Percentiles rank a stretch among this genome's conserved stretches.
phyloP scores from a whole-genome alignment of 2,113 vertebrate species.

The Amblyornis subalaris region DNA sequence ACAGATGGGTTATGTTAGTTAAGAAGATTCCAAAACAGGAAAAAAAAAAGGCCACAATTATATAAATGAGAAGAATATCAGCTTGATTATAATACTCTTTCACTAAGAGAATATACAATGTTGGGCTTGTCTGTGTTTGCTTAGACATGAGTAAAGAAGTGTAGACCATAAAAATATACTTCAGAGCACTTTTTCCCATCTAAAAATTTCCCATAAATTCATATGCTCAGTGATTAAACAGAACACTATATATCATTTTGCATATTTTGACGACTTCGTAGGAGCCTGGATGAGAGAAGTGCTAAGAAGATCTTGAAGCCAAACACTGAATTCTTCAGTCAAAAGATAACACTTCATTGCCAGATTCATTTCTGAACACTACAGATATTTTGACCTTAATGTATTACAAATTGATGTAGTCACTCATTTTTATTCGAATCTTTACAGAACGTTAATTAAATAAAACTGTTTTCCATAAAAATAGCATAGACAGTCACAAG shows the following conservation, averaged over 20 bases:
- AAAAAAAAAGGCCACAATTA: not conserved
- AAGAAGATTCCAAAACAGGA: constrained; percentile 29
- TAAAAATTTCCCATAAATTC: not conserved
- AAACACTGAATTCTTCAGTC: not conserved
- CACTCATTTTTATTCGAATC: not conserved
- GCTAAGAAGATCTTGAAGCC: not conserved
- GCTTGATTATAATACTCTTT: not conserved
- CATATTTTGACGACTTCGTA: not conserved
- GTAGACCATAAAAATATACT: not conserved
- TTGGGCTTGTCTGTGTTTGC: not conserved
- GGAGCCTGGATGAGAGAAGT: not conserved
- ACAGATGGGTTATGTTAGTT: constrained; percentile 56
- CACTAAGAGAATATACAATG: not conserved
- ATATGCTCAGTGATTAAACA: not conserved
- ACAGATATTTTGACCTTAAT: not conserved
- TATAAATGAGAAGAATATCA: constrained; percentile 33
- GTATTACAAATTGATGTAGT: not conserved
- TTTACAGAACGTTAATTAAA: not conserved
- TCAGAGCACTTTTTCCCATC: not conserved
- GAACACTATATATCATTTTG: not conserved
- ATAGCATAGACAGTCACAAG: not conserved
- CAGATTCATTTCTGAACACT: not conserved
- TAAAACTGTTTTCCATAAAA: not conserved
- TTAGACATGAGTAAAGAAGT: not conserved
- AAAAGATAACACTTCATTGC: not conserved